Evolutionary conservation across 2,888 invertebrate species (phyloP), one percentile per base, ranked within the genome.

Genomic region (Apotomis betuletana): DNA sequence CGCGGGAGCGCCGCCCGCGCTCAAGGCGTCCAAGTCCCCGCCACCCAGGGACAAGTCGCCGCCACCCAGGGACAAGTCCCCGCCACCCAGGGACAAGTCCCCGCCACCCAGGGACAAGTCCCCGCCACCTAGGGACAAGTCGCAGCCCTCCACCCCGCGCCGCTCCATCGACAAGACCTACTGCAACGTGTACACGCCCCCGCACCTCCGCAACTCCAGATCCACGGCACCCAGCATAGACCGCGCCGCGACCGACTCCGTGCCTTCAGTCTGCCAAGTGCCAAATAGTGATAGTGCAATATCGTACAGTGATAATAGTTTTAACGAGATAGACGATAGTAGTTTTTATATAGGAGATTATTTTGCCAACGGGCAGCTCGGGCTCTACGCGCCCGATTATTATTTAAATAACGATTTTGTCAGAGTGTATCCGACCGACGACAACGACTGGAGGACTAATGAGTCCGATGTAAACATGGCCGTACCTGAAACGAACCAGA

Each of bases 221-320:
- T 87, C 90, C 77, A 84, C 86, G 67, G 87, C 85, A 60, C 85
- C 87, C 65, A 86, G 85, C 77, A 85, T 86, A 87, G 86, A 83
- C 75, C 82, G 78, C 74, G 77, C 85, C 73, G 76, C 86, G 76
- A 84, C 81, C 80, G 87, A 90, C 82, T 79, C 87, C 79, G 90
- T 88, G 90, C 90, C 91, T 88, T 88, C 86, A 81, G 88, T 86
- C 86, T 88, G 85, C 84, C 87, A 86, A 89, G 92, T 92, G 92
- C 93, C 92, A 92, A 92, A 91, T 88, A 90, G 90, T 90, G 91
- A 91, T 91, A 92, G 90, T 91, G 91, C 90, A 90, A 92, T 91
- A 91, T 82, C 88, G 78, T 85, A 79, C 85, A 90, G 90, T 91
- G 91, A 91, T 89, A 85, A 82, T 90, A 90, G 87, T 90, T 88